Base-by-base conservation (phyloP, 2,113 vertebrate genomes). In the Halichoeres trimaculatus region DNA sequence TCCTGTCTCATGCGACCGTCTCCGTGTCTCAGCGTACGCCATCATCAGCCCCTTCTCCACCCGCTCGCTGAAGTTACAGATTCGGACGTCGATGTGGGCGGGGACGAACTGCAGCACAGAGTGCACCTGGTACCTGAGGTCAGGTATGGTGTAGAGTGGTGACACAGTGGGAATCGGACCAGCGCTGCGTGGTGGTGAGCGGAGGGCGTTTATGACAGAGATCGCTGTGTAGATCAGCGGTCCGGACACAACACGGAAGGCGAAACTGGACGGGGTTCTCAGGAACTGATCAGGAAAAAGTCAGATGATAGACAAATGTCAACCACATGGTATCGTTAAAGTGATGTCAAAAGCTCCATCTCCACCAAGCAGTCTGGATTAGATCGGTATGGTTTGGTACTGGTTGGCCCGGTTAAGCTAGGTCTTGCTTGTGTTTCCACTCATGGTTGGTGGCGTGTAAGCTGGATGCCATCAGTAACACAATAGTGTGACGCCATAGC, bases 101-200 rank as follows among this genome's bases (percentile, higher is more conserved):
- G 97, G 97, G 51, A 99, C 97, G 74, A 99, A 98, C 93, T 99
- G 97, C 73, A 99, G 94, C 24, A 98, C 96, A 16, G 96, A 95
- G 87, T 98, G 96, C 57, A 98, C 92, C 43, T 96, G 97, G 88
- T 96, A 96, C 68, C 93, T 91, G 88, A 92, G 78, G 72, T 96
- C 95, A 0, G 97, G 96, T 52, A 94, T 86, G 11, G 90, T 70
- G 58, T 94, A 95, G 47, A 96, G 94, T 0, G 94, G 92, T 2
- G 93, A 93, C 74, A 97, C 85, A 0, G 91, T 90, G 58, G 95
- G 92, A 68, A 97, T 87, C 16, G 94, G 47, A 24, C 95, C 94
- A 3, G 86, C 84, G 13, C 93, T 47, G 81, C 94, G 67, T 0
- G 88, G 48, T 80, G 93, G 40, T 88, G 94, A 80, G 80, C 94